Conservation (phyloP, 2,797 vertebrate species). For the Nannoperca obscura region DNA sequence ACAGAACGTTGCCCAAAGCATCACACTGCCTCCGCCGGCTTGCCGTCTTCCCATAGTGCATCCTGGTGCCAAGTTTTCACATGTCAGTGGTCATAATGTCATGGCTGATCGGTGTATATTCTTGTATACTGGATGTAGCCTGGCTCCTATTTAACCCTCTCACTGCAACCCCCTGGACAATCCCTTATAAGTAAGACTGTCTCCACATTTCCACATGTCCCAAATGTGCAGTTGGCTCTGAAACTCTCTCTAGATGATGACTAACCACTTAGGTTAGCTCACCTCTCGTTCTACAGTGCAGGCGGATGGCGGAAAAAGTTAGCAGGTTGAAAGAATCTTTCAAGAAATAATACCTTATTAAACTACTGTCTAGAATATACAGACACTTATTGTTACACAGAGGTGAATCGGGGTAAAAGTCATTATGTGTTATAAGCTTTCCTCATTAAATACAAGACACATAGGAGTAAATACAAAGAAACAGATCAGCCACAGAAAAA, state of each 20-base stretch:
- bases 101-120: no score
- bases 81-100: no score
- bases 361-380: constrained; percentile 10
- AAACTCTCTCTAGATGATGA: constrained; percentile 22
- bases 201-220: neutral
- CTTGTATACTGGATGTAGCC: neutral
- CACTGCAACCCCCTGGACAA: neutral
- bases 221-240: neutral
- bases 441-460: constrained; percentile 11
- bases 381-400: neutral
- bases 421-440: constrained; percentile 21
- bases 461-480: constrained; percentile 15
- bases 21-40: no score
- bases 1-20: no score
- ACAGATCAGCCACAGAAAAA: neutral
- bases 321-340: neutral
- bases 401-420: constrained; percentile 10
- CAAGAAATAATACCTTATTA: constrained; percentile 2
- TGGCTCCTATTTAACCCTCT: neutral
- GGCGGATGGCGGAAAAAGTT: constrained; percentile 10
- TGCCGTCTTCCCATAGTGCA: no score
- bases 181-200: neutral
- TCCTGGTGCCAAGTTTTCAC: no score
- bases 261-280: constrained; percentile 12
- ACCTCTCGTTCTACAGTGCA: neutral